These are phyloP conservation scores for Simalia tracyae DNA, from an alignment of 2,797 vertebrate genomes.

Conservation along the genomic window DNA sequence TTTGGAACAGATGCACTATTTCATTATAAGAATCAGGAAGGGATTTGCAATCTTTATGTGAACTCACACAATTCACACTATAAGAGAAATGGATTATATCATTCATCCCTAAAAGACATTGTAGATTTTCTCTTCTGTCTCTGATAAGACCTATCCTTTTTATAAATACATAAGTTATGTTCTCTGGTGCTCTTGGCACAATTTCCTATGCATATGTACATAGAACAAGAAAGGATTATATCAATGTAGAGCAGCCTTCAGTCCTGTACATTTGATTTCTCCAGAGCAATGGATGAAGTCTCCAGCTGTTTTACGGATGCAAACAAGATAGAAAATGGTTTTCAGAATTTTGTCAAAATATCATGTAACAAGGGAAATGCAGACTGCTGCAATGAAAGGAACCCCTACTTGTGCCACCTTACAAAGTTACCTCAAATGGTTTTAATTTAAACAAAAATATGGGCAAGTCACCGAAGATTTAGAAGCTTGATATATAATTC, in stretches of 20 bases:
- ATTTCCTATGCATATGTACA: background rate
- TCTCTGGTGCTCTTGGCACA: background rate
- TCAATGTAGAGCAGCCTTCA: background rate
- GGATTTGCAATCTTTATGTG: background rate
- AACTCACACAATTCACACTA: background rate
- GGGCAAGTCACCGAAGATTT: background rate
- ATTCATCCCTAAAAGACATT: background rate
- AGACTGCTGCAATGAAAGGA: constrained; percentile 9
- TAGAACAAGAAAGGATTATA: background rate
- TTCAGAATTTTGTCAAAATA: constrained; percentile 19
- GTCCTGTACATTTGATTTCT: constrained; percentile 22
- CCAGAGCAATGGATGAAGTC: background rate
- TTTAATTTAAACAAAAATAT: constrained; percentile 24
- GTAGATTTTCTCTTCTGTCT: background rate
- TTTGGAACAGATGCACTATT: background rate
- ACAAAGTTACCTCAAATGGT: constrained; percentile 19
- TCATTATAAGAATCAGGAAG: background rate
- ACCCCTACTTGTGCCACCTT: constrained; percentile 7
- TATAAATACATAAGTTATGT: background rate
- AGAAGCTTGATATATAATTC: constrained; percentile 15
- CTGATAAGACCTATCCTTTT: background rate
- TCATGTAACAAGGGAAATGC: background rate
- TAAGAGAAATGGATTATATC: background rate
- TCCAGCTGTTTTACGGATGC: constrained; percentile 33
- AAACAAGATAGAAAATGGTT: constrained; percentile 30